Evolutionary conservation across 2,113 vertebrate genomes (phyloP).

Genomic region (Anguilla japonica): DNA sequence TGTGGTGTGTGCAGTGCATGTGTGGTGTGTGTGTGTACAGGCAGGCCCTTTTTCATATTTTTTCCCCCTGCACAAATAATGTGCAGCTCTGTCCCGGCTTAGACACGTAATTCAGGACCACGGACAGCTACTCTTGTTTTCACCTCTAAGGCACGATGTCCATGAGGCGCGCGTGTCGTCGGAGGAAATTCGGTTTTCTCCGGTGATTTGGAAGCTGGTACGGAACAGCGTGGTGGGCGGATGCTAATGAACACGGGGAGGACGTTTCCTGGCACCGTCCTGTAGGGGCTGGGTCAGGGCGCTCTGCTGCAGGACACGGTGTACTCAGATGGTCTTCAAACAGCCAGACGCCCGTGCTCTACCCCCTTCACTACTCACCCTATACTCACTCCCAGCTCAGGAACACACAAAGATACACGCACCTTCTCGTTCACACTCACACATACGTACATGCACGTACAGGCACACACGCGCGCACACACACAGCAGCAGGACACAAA

Average conservation of each 20-base stretch:
- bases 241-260: not conserved
- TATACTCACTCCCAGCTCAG: not conserved
- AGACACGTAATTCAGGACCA: slow-evolving; percentile 3
- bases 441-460: not conserved
- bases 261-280: not conserved
- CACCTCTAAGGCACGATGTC: no score
- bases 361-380: not conserved
- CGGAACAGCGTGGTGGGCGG: not conserved
- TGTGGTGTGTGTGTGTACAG: no score
- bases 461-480: slow-evolving; percentile 13
- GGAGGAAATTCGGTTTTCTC: not conserved
- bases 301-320: not conserved
- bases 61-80: no score
- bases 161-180: no score
- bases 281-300: not conserved
- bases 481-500: not conserved
- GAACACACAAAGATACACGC: not conserved
- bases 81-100: no score
- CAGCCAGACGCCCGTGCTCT: no score
- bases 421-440: not conserved
- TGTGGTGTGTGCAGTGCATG: no score
- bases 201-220: not conserved
- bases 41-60: no score
- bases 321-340: not conserved
- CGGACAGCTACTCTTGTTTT: slow-evolving; percentile 10